phyloP scores from a whole-genome alignment of 2,797 vertebrate genomes.

The Austrolebias charrua region DNA sequence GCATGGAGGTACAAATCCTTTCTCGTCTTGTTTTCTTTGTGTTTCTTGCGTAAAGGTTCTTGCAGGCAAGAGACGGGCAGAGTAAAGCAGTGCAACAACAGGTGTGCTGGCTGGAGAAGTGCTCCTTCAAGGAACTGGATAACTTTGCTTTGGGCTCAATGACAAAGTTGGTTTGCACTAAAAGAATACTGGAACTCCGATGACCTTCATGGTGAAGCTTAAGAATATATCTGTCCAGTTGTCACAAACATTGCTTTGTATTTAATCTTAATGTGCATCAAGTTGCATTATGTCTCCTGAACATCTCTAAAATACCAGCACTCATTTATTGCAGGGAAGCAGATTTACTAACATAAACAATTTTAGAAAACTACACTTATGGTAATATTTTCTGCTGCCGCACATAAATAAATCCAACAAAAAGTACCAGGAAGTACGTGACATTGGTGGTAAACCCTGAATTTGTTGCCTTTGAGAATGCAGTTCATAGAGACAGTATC shows the following conservation, averaged over 20 bases:
- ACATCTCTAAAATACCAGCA: too few relatives aligned
- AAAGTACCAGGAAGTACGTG: conserved; percentile 23
- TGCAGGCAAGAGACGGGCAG: too few relatives aligned
- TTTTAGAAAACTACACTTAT: neutral
- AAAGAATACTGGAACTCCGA: conserved; percentile 40
- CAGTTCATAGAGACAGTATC: conserved; percentile 55
- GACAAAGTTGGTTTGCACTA: conserved; percentile 58
- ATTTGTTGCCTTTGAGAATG: conserved; percentile 50
- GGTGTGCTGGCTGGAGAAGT: conserved; percentile 53
- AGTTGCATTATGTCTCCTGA: too few relatives aligned
- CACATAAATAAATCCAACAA: too few relatives aligned
- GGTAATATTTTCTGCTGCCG: neutral
- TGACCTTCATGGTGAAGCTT: conserved; percentile 48
- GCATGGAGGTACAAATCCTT: conserved; percentile 74
- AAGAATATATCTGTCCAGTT: neutral
- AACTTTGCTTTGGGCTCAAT: conserved; percentile 63
- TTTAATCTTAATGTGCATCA: too few relatives aligned
- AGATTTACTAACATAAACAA: neutral
- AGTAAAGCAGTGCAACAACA: conserved; percentile 53
- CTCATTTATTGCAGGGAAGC: neutral
- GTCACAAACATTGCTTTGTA: neutral
- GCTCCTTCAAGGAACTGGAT: conserved; percentile 64
- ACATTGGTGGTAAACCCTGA: conserved; percentile 41
- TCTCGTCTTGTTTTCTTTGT: neutral
- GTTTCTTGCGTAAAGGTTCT: conserved; percentile 9